Percentiles rank a stretch among this genome's conserved stretches.
Conservation (phyloP, 2,797 vertebrate species). For the Mormyrus proboscirostris region DNA sequence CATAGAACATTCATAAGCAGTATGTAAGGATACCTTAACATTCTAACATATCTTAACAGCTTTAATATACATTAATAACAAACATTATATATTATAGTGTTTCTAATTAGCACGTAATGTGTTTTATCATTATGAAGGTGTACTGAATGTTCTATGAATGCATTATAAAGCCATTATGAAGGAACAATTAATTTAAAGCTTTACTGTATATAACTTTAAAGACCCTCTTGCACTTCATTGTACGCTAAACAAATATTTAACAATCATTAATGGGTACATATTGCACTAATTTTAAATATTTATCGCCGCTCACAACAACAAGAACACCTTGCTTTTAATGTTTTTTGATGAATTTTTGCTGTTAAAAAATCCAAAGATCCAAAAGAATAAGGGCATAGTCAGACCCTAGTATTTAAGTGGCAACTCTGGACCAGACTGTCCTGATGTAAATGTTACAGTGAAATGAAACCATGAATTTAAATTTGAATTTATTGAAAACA, state of each 20-base stretch:
- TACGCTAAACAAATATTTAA: not conserved
- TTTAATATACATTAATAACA: not conserved
- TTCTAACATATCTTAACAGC: not conserved
- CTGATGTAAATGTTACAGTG: not conserved
- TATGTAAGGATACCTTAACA: not conserved
- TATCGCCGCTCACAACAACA: not conserved
- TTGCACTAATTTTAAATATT: not conserved
- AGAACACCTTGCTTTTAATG: not conserved
- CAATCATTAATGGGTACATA: not conserved
- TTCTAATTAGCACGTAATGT: not conserved
- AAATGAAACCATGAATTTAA: conserved; percentile 11
- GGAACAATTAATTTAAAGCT: not conserved
- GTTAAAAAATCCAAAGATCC: not conserved
- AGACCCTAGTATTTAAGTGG: not conserved
- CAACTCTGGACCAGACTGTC: not conserved
- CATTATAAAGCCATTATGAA: not conserved
- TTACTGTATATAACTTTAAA: not conserved
- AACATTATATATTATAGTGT: not conserved
- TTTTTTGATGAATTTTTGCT: not conserved
- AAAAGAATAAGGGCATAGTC: not conserved
- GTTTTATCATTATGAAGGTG: not conserved
- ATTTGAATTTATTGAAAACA: not conserved
- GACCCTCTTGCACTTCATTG: not conserved
- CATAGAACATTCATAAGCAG: not conserved
- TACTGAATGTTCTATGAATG: not conserved